A percentile compares a stretch with the other conserved stretches of the same genome.
These are phyloP conservation scores for Prolemur simus DNA, from an alignment of 2,113 vertebrate genomes.

Conservation along the genomic window DNA sequence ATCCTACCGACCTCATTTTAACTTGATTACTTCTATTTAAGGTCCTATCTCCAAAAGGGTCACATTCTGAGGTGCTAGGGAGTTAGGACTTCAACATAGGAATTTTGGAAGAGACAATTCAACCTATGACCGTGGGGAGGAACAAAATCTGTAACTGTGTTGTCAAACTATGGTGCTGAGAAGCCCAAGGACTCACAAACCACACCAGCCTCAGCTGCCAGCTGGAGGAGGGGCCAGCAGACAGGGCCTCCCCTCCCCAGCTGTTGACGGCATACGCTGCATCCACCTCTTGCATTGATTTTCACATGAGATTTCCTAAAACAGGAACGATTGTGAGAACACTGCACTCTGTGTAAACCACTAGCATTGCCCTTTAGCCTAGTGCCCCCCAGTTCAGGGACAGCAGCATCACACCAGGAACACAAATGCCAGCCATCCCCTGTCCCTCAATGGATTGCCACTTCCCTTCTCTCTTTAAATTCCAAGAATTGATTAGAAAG, in stretches of 20 bases:
- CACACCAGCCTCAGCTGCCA: fast-evolving
- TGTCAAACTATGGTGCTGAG: background rate
- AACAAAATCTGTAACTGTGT: background rate
- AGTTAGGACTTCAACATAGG: background rate
- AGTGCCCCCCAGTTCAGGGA: background rate
- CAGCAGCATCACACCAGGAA: background rate
- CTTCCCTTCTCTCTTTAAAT: background rate
- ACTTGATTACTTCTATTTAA: background rate
- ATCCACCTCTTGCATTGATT: fast-evolving
- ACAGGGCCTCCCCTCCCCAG: too few species aligned
- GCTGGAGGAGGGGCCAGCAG: background rate
- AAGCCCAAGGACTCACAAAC: background rate
- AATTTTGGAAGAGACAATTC: background rate
- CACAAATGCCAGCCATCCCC: too few species aligned
- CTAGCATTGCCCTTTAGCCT: background rate
- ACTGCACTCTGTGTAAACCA: background rate
- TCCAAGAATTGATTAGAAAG: background rate
- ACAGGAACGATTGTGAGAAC: background rate
- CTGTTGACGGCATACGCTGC: background rate
- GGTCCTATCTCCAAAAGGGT: background rate
- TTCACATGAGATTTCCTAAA: background rate
- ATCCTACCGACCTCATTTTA: background rate
- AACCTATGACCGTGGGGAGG: background rate
- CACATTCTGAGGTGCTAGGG: background rate
- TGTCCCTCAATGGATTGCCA: fast-evolving